Conservation (phyloP, 1,140 invertebrate species). For the Ips typographus region DNA sequence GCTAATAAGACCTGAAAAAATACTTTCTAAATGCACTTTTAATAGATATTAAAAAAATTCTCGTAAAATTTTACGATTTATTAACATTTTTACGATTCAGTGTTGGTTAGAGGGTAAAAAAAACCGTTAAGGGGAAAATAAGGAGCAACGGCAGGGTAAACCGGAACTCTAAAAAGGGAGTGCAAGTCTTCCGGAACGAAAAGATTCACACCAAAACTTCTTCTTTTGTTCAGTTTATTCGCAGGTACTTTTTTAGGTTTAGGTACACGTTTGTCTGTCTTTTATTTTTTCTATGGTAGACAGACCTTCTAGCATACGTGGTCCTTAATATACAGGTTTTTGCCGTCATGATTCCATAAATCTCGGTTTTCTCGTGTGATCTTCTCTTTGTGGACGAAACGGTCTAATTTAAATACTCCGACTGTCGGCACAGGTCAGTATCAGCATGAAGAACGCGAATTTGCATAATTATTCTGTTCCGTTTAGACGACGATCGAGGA, state of each 20-base stretch:
- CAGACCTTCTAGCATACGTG: too few relatives aligned
- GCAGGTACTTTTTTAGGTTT: background rate
- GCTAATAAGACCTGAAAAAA: too few relatives aligned
- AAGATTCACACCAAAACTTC: background rate
- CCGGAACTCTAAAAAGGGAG: slow-evolving; percentile 2
- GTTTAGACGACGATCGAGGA: background rate
- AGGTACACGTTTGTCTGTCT: background rate
- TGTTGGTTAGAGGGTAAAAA: background rate
- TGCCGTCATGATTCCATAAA: background rate
- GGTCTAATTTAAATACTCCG: slow-evolving; percentile 9
- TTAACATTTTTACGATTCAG: slow-evolving; percentile 1
- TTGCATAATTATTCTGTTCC: slow-evolving; percentile 12
- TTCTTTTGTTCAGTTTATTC: background rate
- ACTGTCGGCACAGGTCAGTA: background rate
- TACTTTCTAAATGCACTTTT: too few relatives aligned
- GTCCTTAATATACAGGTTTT: background rate
- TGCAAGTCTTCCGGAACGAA: slow-evolving; percentile 1
- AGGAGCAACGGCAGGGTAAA: slow-evolving; percentile 1
- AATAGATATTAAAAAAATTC: background rate
- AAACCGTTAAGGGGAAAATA: slow-evolving; percentile 2
- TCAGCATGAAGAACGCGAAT: slow-evolving; percentile 5
- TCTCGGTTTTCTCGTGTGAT: slow-evolving; percentile 6
- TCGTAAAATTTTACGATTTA: background rate
- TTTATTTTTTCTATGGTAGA: too few relatives aligned
- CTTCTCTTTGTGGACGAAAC: background rate